These are phyloP conservation scores for Lepeophtheirus nordmannii DNA, from an alignment of 2,888 invertebrate genomes.

Conservation along the genomic window DNA sequence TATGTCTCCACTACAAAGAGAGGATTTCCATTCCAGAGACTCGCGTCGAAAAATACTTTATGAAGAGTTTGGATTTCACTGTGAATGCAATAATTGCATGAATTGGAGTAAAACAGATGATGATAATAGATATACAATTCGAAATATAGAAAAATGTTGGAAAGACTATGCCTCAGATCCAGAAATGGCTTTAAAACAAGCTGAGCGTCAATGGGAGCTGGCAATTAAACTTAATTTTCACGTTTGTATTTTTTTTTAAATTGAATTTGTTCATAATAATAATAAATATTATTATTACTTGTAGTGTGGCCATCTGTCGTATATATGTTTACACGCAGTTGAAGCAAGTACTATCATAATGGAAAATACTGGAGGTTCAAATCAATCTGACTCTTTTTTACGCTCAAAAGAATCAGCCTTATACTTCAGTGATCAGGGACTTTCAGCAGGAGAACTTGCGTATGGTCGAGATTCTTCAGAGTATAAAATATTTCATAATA, in stretches of 20 bases:
- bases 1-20: conserved; percentile 18
- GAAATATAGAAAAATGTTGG: conserved; percentile 13
- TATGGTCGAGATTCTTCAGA: conserved; percentile 9
- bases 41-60: background rate
- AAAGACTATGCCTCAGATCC: background rate
- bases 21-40: conserved; percentile 4
- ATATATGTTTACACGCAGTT: conserved; percentile 2
- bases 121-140: background rate
- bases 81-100: background rate
- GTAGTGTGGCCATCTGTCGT: background rate
- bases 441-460: background rate
- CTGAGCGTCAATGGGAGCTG: background rate
- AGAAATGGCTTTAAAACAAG: background rate
- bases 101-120: background rate
- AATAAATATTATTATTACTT: background rate
- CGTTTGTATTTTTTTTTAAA: background rate
- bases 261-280: background rate
- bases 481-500: conserved; percentile 5
- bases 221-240: conserved; percentile 3
- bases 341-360: conserved; percentile 5
- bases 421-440: conserved; percentile 7
- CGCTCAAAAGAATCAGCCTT: background rate
- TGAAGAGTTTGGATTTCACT: conserved; percentile 12
- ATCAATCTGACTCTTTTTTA: background rate
- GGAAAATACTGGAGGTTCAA: background rate